These are phyloP conservation scores for Drosophila hamatofila DNA, from an alignment of 2,888 invertebrate genomes.

Conservation along the genomic window DNA sequence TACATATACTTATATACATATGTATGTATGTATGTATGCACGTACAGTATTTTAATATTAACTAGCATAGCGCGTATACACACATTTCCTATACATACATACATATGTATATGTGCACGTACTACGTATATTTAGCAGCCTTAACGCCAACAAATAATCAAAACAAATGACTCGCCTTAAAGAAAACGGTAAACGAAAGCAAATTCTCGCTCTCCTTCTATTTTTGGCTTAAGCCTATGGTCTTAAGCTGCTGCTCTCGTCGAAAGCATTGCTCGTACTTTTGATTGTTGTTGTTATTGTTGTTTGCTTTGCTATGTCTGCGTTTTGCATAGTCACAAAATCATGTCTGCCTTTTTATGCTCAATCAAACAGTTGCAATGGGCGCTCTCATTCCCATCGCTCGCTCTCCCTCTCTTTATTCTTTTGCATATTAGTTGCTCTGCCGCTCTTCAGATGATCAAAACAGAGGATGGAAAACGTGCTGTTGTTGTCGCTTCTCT, in stretches of 20 bases:
- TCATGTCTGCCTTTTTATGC: neutral
- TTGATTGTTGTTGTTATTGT: neutral
- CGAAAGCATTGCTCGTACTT: neutral
- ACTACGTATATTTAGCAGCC: neutral
- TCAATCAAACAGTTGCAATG: neutral
- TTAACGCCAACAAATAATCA: neutral
- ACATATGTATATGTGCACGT: neutral
- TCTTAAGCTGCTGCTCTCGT: neutral
- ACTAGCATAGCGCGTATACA: neutral
- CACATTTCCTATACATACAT: neutral
- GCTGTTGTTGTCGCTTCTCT: neutral
- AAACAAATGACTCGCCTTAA: neutral
- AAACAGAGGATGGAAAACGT: neutral
- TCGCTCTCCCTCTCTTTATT: neutral
- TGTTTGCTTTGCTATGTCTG: constrained; percentile 1
- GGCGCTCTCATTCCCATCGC: neutral
- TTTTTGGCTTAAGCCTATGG: neutral
- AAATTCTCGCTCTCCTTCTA: neutral
- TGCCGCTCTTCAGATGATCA: neutral
- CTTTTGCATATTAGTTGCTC: constrained; percentile 3
- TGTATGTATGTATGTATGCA: too few relatives aligned
- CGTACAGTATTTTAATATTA: neutral
- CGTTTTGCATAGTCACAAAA: neutral
- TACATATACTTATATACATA: neutral
- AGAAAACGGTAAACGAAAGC: neutral